Base-by-base conservation (phyloP, 2,888 invertebrate genomes). In the Acleris emargana region DNA sequence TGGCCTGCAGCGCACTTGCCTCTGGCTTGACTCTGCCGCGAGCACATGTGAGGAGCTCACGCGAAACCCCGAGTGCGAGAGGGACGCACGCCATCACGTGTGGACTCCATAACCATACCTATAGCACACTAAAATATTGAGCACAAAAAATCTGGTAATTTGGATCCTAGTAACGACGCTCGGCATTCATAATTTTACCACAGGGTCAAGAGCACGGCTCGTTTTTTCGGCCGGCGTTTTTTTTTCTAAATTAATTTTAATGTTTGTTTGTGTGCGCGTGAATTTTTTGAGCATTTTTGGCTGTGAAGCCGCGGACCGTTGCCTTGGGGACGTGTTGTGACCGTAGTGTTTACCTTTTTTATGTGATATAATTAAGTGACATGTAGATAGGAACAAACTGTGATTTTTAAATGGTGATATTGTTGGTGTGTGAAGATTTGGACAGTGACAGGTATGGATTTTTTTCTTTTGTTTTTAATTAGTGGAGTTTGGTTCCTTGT, bases 261-360 rank as follows among this genome's bases (percentile, higher is more conserved):
- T 91, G 91, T 91, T 90, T 89, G 84, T 88, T 89, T 88, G 82
- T 79, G 76, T 76, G 81, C 88, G 84, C 87, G 88, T 88, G 89
- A 80, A 88, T 85, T 89, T 91, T 91, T 90, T 84, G 81, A 87
- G 73, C 82, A 82, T 82, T 89, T 87, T 89, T 85, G 85, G 88
- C 87, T 77, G 77, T 78, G 79, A 74, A 79, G 88, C 91, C 91
- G 78, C 79, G 88, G 88, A 89, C 86, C 85, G 86, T 88, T 88
- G 91, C 92, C 92, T 92, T 91, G 84, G 74, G 86, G 87, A 88
- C 91, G 91, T 91, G 92, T 92, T 92, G 92, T 92, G 91, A 92
- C 90, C 75, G 75, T 88, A 88, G 90, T 91, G 92, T 89, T 66
- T 91, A 91, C 89, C 89, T 78, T 81, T 81, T 87, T 86, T 85